A percentile compares a stretch with the other conserved stretches of the same genome.
Evolutionary conservation across 2,888 invertebrate species (phyloP).

Genomic region (Drosophila paramelanica): DNA sequence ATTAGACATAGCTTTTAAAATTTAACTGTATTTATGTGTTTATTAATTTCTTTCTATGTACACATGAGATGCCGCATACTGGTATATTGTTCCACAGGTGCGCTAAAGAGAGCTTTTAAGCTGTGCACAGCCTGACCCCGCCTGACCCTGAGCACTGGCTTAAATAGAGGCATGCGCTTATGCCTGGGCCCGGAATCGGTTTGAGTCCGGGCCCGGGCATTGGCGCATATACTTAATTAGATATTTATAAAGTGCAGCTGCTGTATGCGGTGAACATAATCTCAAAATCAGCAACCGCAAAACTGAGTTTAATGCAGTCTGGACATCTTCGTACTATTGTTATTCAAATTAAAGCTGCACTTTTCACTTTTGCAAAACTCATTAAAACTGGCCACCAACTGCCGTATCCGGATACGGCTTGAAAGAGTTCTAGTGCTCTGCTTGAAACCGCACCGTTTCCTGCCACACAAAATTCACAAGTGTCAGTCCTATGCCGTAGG

Average conservation of each 20-base stretch:
- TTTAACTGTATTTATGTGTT: background rate
- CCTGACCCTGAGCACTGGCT: constrained; percentile 28
- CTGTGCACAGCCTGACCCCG: constrained; percentile 20
- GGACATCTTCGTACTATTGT: background rate
- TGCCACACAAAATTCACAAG: constrained; percentile 2
- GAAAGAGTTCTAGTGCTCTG: background rate
- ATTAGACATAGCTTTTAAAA: no score
- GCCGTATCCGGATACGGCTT: no score
- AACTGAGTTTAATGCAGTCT: constrained; percentile 28
- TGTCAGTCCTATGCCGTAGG: constrained; percentile 1
- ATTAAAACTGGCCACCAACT: background rate
- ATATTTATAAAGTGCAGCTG: constrained; percentile 46
- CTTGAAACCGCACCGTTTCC: background rate
- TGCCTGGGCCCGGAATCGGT: background rate
- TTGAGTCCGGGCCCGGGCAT: background rate
- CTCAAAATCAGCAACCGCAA: constrained; percentile 23
- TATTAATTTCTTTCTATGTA: constrained; percentile 22
- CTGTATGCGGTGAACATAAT: background rate
- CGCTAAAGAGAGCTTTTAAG: constrained; percentile 31
- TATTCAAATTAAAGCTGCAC: background rate
- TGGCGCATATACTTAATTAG: constrained; percentile 45
- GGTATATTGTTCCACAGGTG: constrained; percentile 30
- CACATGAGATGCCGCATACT: background rate
- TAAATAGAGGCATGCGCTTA: background rate
- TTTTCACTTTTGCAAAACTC: background rate